phyloP scores from a whole-genome alignment of 2,888 invertebrate genomes.

The Elegia similella region DNA sequence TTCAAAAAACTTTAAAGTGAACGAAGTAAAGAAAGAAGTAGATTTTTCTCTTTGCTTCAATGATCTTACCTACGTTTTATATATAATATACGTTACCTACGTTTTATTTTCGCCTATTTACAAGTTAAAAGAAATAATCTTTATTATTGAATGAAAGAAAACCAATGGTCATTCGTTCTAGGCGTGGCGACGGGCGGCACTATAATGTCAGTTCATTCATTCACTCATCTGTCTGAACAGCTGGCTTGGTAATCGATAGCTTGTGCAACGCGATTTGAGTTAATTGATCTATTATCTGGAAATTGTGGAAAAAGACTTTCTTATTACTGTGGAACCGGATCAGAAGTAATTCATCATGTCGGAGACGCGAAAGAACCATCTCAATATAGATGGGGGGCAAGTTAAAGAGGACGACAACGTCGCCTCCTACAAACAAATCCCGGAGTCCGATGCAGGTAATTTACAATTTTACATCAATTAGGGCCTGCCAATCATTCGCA shows the following conservation, averaged over 20 bases:
- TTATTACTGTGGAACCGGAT: constrained; percentile 47
- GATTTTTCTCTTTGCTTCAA: too few relatives aligned
- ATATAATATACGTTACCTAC: too few relatives aligned
- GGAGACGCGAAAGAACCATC: constrained; percentile 69
- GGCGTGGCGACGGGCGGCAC: constrained; percentile 1
- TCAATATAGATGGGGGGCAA: constrained; percentile 69
- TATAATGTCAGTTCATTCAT: constrained; percentile 25
- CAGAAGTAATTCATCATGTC: constrained; percentile 58
- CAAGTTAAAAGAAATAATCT: too few relatives aligned
- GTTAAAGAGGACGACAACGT: constrained; percentile 76
- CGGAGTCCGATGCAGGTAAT: constrained; percentile 81
- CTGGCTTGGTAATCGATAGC: constrained; percentile 30
- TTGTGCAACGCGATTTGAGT: constrained; percentile 24
- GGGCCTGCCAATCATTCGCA: too few relatives aligned
- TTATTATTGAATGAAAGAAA: too few relatives aligned
- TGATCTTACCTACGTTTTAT: too few relatives aligned
- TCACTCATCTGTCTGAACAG: constrained; percentile 29
- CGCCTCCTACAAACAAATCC: constrained; percentile 79
- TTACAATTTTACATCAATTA: constrained; percentile 3
- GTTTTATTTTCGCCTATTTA: too few relatives aligned
- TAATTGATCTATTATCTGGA: constrained; percentile 40
- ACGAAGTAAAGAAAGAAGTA: too few relatives aligned
- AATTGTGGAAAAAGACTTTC: constrained; percentile 43
- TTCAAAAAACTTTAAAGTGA: too few relatives aligned
- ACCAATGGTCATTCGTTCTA: neutral